Evolutionary conservation across 2,888 invertebrate species (phyloP).

Genomic region (Drosophila neutralis): DNA sequence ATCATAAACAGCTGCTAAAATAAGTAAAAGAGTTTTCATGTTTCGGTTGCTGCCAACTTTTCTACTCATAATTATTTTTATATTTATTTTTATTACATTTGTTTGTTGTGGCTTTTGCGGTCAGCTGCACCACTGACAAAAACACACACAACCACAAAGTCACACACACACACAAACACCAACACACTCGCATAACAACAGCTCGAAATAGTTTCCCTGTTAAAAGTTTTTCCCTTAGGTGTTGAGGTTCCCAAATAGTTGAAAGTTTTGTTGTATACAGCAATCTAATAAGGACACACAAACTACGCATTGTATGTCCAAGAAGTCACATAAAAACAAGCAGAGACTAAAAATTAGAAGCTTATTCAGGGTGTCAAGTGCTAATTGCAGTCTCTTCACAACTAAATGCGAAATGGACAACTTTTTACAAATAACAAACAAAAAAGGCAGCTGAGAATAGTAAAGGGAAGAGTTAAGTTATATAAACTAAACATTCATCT

Average conservation of each 20-base stretch:
- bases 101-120: slow-evolving; percentile 67
- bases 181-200: slow-evolving; percentile 20
- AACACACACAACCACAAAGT: slow-evolving; percentile 13
- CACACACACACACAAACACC: background rate
- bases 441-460: background rate
- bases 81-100: slow-evolving; percentile 68
- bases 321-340: background rate
- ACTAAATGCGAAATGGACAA: background rate
- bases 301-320: background rate
- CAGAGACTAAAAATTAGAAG: slow-evolving; percentile 3
- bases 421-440: background rate
- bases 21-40: slow-evolving; percentile 16
- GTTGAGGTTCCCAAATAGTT: slow-evolving; percentile 33
- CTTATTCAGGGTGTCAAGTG: slow-evolving; percentile 12
- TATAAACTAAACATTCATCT: background rate
- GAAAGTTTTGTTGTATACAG: slow-evolving; percentile 7
- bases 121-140: slow-evolving; percentile 31
- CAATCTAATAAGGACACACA: slow-evolving; percentile 11
- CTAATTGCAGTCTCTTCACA: slow-evolving; percentile 13
- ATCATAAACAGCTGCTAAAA: slow-evolving; percentile 20
- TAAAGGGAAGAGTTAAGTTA: background rate
- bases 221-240: slow-evolving; percentile 46
- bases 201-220: slow-evolving; percentile 43
- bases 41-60: slow-evolving; percentile 44
- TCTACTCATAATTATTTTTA: slow-evolving; percentile 57